Conservation (phyloP, 92 coral and sea anemone species). For the Virgularia gustaviana region DNA sequence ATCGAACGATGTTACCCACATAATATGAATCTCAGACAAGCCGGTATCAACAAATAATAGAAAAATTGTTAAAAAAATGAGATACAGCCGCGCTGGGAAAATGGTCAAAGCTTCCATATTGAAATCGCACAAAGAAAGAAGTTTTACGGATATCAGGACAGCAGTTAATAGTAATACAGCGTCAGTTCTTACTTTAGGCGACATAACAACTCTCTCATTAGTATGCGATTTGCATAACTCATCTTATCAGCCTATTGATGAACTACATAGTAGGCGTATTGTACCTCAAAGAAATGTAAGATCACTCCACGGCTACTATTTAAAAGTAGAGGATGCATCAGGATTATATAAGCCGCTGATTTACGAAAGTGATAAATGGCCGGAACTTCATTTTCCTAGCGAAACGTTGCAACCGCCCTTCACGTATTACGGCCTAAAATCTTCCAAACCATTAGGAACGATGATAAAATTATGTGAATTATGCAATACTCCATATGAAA, state of each 20-base stretch:
- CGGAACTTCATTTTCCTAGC: background rate
- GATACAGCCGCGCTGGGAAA: background rate
- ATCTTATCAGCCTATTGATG: too few species aligned
- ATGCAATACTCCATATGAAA: background rate
- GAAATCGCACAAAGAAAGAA: background rate
- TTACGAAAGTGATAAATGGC: background rate
- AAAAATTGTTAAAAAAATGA: background rate
- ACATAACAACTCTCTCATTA: too few species aligned
- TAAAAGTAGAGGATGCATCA: background rate
- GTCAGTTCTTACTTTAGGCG: background rate
- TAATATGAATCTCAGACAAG: too few species aligned
- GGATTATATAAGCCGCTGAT: background rate
- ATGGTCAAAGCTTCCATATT: background rate
- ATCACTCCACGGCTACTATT: background rate
- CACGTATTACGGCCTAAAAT: background rate
- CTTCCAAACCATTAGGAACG: background rate
- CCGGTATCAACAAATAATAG: background rate
- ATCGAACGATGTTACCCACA: background rate
- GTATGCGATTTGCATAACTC: too few species aligned
- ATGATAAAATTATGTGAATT: background rate
- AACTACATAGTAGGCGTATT: too few species aligned
- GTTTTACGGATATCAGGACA: background rate
- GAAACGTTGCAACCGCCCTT: background rate
- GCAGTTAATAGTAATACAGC: background rate
- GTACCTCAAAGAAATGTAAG: too few species aligned